Percentiles rank a stretch among this genome's conserved stretches.
Conservation (phyloP, 2,797 vertebrate genomes). For the Syndactyla subalaris region DNA sequence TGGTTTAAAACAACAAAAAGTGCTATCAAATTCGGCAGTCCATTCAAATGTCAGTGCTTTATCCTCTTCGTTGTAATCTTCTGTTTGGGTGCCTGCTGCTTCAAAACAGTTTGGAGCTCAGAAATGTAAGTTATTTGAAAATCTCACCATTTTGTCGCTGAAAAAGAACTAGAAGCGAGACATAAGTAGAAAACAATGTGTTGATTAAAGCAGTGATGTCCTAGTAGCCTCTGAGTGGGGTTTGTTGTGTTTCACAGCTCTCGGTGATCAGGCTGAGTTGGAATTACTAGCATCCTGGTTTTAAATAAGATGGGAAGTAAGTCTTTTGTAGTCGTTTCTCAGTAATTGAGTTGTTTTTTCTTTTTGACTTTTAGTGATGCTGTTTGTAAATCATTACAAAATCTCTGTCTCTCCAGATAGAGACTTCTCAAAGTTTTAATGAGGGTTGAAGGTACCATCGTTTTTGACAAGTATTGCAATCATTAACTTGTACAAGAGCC, state of each 20-base stretch:
- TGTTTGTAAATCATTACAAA: not conserved
- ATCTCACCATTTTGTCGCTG: not conserved
- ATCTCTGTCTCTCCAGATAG: not conserved
- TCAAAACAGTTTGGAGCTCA: not conserved
- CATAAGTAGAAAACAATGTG: not conserved
- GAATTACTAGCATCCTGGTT: not conserved
- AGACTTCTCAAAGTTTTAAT: not conserved
- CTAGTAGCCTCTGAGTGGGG: not conserved
- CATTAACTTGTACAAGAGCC: not conserved
- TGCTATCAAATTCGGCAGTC: constrained; percentile 1
- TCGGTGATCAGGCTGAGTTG: not conserved
- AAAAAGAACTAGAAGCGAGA: not conserved
- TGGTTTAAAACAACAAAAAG: constrained; percentile 40
- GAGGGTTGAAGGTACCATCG: not conserved
- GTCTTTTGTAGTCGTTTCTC: not conserved
- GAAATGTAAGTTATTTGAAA: not conserved
- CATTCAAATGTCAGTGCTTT: not conserved
- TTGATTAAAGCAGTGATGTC: not conserved
- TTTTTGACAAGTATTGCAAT: not conserved
- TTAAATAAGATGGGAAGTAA: not conserved
- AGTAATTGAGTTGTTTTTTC: not conserved
- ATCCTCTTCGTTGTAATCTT: not conserved
- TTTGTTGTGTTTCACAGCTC: not conserved
- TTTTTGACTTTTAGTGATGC: not conserved
- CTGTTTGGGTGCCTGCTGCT: not conserved